These are phyloP conservation scores for Falco novaeseelandiae DNA, from an alignment of 2,797 vertebrate genomes.

Conservation along the genomic window DNA sequence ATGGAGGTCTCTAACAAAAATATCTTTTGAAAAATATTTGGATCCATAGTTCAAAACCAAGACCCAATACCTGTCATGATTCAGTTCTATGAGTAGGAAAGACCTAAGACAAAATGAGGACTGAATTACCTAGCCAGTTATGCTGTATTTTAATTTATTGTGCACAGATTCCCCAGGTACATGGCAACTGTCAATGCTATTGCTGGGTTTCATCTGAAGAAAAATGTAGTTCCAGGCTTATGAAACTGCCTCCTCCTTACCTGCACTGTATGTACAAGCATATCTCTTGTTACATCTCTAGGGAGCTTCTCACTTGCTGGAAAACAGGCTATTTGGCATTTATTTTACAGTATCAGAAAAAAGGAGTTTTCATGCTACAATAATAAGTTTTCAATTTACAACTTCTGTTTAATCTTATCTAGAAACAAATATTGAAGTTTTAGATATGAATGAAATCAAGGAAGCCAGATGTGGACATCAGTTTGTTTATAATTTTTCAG, in stretches of 20 bases:
- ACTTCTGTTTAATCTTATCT: not conserved
- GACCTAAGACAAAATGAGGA: not conserved
- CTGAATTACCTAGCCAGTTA: slow-evolving; percentile 8
- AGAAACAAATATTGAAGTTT: slow-evolving; percentile 32
- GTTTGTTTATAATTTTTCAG: not conserved
- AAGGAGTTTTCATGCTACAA: not conserved
- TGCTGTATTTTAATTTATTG: slow-evolving; percentile 27
- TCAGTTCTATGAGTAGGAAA: not conserved
- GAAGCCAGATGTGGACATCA: not conserved
- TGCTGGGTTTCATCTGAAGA: not conserved
- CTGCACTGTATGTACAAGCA: not conserved
- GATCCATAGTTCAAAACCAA: not conserved
- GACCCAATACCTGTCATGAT: not conserved
- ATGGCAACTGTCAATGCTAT: not conserved
- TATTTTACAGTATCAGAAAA: not conserved
- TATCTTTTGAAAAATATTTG: not conserved
- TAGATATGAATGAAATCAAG: slow-evolving; percentile 33
- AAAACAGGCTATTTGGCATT: not conserved
- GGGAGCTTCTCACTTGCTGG: not conserved
- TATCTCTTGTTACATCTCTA: not conserved
- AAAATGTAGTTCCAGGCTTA: not conserved
- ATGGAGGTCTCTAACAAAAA: not conserved
- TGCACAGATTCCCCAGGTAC: not conserved
- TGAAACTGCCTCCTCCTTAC: not conserved
- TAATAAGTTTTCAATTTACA: slow-evolving; percentile 11